phyloP scores from a whole-genome alignment of 2,113 vertebrate genomes.

The Galbula dea region DNA sequence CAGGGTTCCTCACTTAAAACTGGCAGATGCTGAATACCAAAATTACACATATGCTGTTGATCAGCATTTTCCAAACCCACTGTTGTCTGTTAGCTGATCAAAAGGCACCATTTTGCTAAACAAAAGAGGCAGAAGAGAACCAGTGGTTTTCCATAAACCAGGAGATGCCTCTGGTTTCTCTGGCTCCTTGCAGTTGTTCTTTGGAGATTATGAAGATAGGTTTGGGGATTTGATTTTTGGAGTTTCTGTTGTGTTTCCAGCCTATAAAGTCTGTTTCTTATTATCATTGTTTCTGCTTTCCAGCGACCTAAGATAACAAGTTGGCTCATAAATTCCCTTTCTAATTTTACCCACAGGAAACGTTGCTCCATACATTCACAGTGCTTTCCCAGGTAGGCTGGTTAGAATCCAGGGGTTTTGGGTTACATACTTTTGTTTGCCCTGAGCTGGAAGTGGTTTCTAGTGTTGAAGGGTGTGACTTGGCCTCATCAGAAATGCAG shows the following conservation, averaged over 20 bases:
- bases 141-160: not conserved
- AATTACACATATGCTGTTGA: not conserved
- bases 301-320: slow-evolving; percentile 24
- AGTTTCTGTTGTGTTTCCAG: slow-evolving; percentile 2
- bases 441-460: not conserved
- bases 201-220: not conserved
- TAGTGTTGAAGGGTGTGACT: not conserved
- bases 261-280: slow-evolving; percentile 24
- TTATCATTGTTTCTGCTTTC: slow-evolving; percentile 29
- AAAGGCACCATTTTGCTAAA: not conserved
- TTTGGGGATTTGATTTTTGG: not conserved
- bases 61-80: not conserved
- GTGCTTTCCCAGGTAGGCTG: slow-evolving; percentile 23
- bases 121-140: not conserved
- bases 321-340: slow-evolving; percentile 18
- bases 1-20: not conserved
- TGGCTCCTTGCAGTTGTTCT: not conserved
- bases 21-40: not conserved
- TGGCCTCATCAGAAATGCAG: not conserved
- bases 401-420: not conserved
- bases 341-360: slow-evolving; percentile 41
- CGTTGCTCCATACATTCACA: not conserved
- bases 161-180: not conserved
- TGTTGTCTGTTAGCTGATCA: not conserved
- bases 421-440: not conserved